These are phyloP conservation scores for Calliphora vomitoria DNA, from an alignment of 2,888 invertebrate genomes.

Conservation along the genomic window DNA sequence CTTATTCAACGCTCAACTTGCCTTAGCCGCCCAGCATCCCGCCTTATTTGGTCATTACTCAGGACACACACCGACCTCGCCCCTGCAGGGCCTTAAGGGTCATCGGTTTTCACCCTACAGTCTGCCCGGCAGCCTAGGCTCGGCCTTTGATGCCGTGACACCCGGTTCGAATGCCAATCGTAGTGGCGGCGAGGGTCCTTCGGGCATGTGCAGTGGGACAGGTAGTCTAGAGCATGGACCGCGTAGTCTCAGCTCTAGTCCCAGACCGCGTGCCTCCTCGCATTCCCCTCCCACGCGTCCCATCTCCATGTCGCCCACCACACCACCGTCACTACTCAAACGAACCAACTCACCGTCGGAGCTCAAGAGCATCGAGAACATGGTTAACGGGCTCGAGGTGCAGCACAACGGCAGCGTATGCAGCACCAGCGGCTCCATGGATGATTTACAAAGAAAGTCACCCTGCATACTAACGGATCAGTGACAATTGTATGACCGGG, in stretches of 20 bases:
- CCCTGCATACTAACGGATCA: constrained; percentile 81
- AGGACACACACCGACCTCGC: constrained; percentile 89
- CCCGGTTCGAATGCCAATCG: constrained; percentile 87
- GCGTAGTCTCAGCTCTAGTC: constrained; percentile 84
- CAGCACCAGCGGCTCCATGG: constrained; percentile 75
- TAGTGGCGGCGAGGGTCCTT: constrained; percentile 76
- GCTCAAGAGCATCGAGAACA: constrained; percentile 97
- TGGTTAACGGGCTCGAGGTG: constrained; percentile 97
- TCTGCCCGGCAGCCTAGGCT: constrained; percentile 91
- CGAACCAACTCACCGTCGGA: constrained; percentile 87
- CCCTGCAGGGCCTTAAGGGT: constrained; percentile 89
- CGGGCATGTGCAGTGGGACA: constrained; percentile 76
- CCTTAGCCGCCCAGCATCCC: constrained; percentile 94
- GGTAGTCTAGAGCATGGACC: constrained; percentile 81
- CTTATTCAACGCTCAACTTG: constrained; percentile 94
- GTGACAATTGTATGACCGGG: constrained; percentile 84
- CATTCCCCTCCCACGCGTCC: constrained; percentile 84
- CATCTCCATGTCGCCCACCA: constrained; percentile 85
- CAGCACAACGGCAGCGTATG: constrained; percentile 86
- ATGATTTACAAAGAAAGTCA: constrained; percentile 78
- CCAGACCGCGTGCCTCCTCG: constrained; percentile 83
- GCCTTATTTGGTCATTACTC: constrained; percentile 90
- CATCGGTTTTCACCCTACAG: constrained; percentile 96
- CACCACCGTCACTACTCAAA: constrained; percentile 84
- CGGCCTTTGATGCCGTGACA: constrained; percentile 95